phyloP scores from a whole-genome alignment of 1,140 invertebrate genomes.

The Drosophila cardini region DNA sequence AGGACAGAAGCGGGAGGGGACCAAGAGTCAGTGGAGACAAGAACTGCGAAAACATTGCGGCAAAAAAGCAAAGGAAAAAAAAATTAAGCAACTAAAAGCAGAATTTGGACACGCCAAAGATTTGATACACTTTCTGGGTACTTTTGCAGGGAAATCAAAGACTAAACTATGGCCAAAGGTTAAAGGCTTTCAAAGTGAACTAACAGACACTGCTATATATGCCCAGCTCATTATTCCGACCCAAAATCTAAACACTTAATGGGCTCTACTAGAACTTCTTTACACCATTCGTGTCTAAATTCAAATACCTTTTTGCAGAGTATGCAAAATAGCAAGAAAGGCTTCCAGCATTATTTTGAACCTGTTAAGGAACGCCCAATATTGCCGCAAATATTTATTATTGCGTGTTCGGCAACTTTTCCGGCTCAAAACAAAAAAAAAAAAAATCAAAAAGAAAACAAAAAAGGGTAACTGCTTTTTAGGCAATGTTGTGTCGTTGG shows the following conservation, averaged over 20 bases:
- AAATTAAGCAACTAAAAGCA: neutral
- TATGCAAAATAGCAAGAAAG: constrained; percentile 13
- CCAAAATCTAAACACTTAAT: too few relatives aligned
- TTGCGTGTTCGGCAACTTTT: constrained; percentile 56
- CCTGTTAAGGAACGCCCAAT: constrained; percentile 38
- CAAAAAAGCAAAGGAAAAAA: constrained; percentile 8
- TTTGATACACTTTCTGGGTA: too few relatives aligned
- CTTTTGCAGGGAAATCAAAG: too few relatives aligned
- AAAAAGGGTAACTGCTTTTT: constrained; percentile 11
- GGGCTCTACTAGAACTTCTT: too few relatives aligned
- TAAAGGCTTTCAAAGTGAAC: too few relatives aligned
- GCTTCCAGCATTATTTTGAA: neutral
- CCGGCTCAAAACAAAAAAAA: neutral
- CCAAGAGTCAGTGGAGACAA: constrained; percentile 1
- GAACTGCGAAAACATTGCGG: constrained; percentile 3
- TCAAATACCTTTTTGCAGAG: neutral
- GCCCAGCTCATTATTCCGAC: too few relatives aligned
- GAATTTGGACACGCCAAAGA: too few relatives aligned
- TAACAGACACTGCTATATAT: too few relatives aligned
- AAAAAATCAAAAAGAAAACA: too few relatives aligned
- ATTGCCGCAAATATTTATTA: constrained; percentile 76
- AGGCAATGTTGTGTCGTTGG: too few relatives aligned
- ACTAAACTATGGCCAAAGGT: too few relatives aligned
- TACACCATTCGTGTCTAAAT: too few relatives aligned
- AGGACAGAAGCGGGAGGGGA: neutral